phyloP scores from a whole-genome alignment of 2,888 invertebrate genomes.

The Ferdinandea cuprea region DNA sequence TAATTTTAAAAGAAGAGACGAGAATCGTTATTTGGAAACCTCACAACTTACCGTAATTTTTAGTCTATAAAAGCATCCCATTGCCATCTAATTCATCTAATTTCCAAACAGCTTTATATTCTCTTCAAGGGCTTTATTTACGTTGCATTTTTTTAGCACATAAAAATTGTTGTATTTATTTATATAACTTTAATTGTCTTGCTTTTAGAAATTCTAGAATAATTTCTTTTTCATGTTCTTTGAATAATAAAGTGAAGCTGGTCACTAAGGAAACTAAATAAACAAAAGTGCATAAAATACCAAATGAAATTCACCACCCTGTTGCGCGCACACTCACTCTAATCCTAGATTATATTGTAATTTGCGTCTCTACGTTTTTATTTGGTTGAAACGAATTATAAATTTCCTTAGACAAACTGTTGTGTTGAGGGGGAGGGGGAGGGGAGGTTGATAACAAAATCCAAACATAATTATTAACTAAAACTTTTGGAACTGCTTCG shows the following conservation, averaged over 20 bases:
- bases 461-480: conserved; percentile 82
- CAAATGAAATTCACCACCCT: not conserved
- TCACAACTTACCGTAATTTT: too few relatives aligned
- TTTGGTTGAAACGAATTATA: conserved; percentile 17
- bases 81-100: too few relatives aligned
- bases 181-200: conserved; percentile 14
- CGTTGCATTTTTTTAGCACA: conserved; percentile 31
- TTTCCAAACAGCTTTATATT: not conserved
- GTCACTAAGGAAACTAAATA: conserved; percentile 5
- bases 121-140: conserved; percentile 42
- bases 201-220: conserved; percentile 36
- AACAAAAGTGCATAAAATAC: conserved; percentile 10
- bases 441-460: conserved; percentile 19
- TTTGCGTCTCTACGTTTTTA: conserved; percentile 4
- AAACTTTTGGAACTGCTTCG: conserved; percentile 94
- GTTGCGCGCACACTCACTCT: conserved; percentile 6
- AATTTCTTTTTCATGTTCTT: conserved; percentile 10
- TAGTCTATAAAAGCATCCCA: too few relatives aligned
- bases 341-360: not conserved
- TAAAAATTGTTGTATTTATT: conserved; percentile 35
- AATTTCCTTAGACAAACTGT: conserved; percentile 14
- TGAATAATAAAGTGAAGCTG: conserved; percentile 25
- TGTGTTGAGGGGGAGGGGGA: too few relatives aligned
- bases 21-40: too few relatives aligned
- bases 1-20: too few relatives aligned